These are phyloP conservation scores for Gopherus evgoodei DNA, from an alignment of 2,113 vertebrate genomes.

Conservation along the genomic window DNA sequence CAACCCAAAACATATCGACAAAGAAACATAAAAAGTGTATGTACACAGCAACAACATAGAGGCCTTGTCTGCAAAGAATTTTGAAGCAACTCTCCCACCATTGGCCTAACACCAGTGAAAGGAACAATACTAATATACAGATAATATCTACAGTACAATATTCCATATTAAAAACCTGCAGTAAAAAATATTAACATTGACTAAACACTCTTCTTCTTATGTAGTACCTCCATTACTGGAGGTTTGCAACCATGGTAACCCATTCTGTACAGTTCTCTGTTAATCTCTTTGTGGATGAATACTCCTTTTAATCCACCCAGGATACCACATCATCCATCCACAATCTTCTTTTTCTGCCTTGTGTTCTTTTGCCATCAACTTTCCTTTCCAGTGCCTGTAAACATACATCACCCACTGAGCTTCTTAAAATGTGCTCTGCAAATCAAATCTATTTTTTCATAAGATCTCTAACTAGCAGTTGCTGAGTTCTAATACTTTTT, in stretches of 20 bases:
- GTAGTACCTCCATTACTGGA: neutral
- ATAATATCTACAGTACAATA: neutral
- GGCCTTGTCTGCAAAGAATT: neutral
- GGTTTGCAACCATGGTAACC: neutral
- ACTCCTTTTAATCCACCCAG: neutral
- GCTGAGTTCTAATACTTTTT: neutral
- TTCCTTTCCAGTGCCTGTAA: neutral
- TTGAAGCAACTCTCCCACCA: neutral
- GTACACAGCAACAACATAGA: rapidly evolving
- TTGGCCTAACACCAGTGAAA: neutral
- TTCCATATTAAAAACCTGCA: neutral
- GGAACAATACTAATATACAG: too few species aligned
- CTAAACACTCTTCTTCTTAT: neutral
- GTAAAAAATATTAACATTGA: neutral
- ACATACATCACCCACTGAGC: neutral
- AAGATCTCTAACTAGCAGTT: neutral
- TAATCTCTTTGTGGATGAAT: neutral
- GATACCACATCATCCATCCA: neutral
- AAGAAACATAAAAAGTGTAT: neutral
- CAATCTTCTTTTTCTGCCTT: neutral
- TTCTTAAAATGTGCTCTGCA: neutral
- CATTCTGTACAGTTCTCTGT: too few species aligned
- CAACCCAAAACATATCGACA: rapidly evolving
- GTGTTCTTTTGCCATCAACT: neutral
- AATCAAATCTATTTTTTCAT: neutral